Evolutionary conservation across 2,888 invertebrate species (phyloP), one percentile per base, ranked within the genome.

Genomic region (Cryptocephalus primarius): DNA sequence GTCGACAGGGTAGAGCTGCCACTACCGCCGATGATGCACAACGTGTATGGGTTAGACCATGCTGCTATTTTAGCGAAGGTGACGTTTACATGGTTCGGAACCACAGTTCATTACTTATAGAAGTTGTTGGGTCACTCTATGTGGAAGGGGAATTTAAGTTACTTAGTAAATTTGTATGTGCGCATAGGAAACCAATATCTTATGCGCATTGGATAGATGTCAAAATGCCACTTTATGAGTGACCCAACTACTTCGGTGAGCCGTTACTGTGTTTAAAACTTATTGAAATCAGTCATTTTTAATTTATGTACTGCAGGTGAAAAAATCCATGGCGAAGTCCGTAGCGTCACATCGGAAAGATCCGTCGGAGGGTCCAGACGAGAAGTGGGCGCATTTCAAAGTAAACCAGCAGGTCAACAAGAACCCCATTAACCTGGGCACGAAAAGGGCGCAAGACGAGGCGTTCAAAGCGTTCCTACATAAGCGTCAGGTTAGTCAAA

Each of bases 21-120:
- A 6, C 56, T 84, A 49, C 85, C 86, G 1, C 69, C 75, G 49
- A 88, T 88, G 86, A 78, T 79, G 1, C 76, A 85, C 52, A 79
- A 80, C 65, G 78, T 86, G 4, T 75, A 81, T 36, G 85, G 84
- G 0, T 67, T 89, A 41, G 77, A 88, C 64, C 84, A 84, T 58
- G 67, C 70, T 0, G 71, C 69, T 46, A 82, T 88, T 39, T 77
- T 86, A 76, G 72, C 61, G 22, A 59, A 60, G 45, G 67, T 70
- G 56, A 40, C 49, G 39, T 13, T 39, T n/a, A n/a, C n/a, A n/a
- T n/a, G n/a, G n/a, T n/a, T n/a, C n/a, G n/a, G n/a, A n/a, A n/a
- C n/a, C n/a, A n/a, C n/a, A n/a, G n/a, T n/a, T n/a, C n/a, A n/a
- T n/a, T n/a, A n/a, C n/a, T n/a, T n/a, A n/a, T n/a, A n/a, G n/a